A percentile compares a stretch with the other conserved stretches of the same genome.
Evolutionary conservation across 2,888 invertebrate genomes (phyloP).

Genomic region (Ochropleura plecta): DNA sequence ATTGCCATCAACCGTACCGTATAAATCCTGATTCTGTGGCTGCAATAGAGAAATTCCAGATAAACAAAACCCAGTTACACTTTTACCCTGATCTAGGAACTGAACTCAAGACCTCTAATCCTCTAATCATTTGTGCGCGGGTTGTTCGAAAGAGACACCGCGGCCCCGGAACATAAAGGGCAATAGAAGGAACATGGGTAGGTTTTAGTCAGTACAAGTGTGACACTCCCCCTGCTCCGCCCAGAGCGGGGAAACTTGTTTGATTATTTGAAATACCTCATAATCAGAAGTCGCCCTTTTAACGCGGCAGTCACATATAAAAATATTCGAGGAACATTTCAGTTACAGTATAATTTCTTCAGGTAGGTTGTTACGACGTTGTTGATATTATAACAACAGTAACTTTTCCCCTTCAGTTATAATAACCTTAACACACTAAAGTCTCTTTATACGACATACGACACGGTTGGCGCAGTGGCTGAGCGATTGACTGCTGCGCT

Average conservation of each 20-base stretch:
- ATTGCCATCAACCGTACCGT: no score
- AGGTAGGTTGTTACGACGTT: slow-evolving; percentile 3
- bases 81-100: not conserved
- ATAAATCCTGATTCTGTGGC: not conserved
- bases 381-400: slow-evolving; percentile 7
- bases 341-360: not conserved
- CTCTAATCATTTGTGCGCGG: no score
- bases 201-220: no score
- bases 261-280: no score
- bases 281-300: not conserved
- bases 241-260: no score
- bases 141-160: no score
- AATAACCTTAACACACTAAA: slow-evolving; percentile 31
- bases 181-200: no score
- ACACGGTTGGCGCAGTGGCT: no score
- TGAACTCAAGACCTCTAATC: not conserved
- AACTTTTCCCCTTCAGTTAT: slow-evolving; percentile 11
- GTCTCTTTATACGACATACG: slow-evolving; percentile 14
- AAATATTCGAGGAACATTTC: not conserved
- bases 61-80: not conserved
- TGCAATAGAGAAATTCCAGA: not conserved
- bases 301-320: not conserved
- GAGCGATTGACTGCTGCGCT: no score
- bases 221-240: no score
- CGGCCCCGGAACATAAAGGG: no score